Percentiles rank a stretch among this genome's conserved stretches.
Conservation (phyloP, 1,140 invertebrate genomes). For the Drosophila tani region DNA sequence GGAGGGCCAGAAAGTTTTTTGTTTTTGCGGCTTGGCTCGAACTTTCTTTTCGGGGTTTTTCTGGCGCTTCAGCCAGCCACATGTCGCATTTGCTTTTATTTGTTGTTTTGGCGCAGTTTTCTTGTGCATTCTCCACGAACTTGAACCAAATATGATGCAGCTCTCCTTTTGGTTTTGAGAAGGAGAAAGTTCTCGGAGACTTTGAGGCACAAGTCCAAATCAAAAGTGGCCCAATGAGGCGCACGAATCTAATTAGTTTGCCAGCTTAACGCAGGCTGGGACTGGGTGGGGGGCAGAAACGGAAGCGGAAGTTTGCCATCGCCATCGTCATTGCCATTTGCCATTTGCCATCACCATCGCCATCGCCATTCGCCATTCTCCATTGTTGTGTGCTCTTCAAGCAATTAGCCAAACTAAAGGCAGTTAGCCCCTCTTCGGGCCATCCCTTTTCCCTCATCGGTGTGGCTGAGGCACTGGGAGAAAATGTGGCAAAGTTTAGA, state of each 20-base stretch:
- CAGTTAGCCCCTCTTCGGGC: slow-evolving; percentile 5
- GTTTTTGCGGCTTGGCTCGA: slow-evolving; percentile 78
- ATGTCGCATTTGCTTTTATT: slow-evolving; percentile 76
- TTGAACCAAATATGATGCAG: slow-evolving; percentile 75
- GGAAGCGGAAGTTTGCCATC: slow-evolving; percentile 70
- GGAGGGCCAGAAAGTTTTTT: slow-evolving; percentile 62
- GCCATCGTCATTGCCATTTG: slow-evolving; percentile 34
- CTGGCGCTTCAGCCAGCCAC: slow-evolving; percentile 65
- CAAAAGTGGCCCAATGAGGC: slow-evolving; percentile 79
- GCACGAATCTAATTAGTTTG: slow-evolving; percentile 81
- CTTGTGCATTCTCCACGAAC: slow-evolving; percentile 67
- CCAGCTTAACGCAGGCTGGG: slow-evolving; percentile 30
- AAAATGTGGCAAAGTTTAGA: not conserved
- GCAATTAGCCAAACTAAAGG: slow-evolving; percentile 75
- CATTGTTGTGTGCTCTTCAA: slow-evolving; percentile 65
- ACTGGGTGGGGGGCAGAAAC: slow-evolving; percentile 1
- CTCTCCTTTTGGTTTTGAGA: not conserved
- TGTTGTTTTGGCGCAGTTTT: slow-evolving; percentile 74
- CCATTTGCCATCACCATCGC: slow-evolving; percentile 30
- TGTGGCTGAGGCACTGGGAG: slow-evolving; percentile 3
- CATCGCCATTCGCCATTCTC: slow-evolving; percentile 35
- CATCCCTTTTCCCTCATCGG: slow-evolving; percentile 1
- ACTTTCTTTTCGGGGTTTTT: slow-evolving; percentile 56
- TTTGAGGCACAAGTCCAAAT: slow-evolving; percentile 52
- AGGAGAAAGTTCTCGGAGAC: slow-evolving; percentile 22